phyloP scores from a whole-genome alignment of 2,888 invertebrate genomes.

The Phalera bucephala region DNA sequence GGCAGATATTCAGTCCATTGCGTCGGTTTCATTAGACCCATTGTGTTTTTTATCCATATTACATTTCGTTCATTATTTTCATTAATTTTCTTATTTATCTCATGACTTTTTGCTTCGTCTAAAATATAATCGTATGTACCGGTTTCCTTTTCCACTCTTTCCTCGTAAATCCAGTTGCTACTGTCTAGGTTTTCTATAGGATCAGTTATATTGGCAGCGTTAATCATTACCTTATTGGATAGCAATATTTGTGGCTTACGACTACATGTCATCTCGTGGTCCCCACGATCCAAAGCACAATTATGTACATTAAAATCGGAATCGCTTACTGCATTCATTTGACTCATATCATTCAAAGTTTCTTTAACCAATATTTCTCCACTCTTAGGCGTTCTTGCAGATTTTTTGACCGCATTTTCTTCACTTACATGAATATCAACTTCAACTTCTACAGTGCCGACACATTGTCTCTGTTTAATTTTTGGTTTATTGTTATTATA shows the following conservation, averaged over 20 bases:
- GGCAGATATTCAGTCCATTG: slow-evolving; percentile 48
- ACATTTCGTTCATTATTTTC: slow-evolving; percentile 10
- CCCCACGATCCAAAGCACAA: slow-evolving; percentile 16
- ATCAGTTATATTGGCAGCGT: slow-evolving; percentile 31
- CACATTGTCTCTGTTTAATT: slow-evolving; percentile 1
- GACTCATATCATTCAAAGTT: slow-evolving; percentile 3
- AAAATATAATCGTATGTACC: slow-evolving; percentile 18
- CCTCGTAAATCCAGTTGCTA: slow-evolving; percentile 43
- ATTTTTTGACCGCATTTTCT: slow-evolving; percentile 13
- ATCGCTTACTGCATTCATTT: slow-evolving; percentile 7
- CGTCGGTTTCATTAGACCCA: slow-evolving; percentile 46
- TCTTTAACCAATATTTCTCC: slow-evolving; percentile 4
- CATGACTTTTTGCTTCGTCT: slow-evolving; percentile 11
- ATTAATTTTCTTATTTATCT: slow-evolving; percentile 5
- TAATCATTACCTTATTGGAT: slow-evolving; percentile 7
- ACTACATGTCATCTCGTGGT: slow-evolving; percentile 14
- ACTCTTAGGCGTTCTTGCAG: slow-evolving; percentile 17
- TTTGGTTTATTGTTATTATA: not conserved
- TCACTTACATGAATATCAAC: slow-evolving; percentile 35
- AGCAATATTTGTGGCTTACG: slow-evolving; percentile 29
- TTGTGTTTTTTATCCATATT: slow-evolving; percentile 40
- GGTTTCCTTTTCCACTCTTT: slow-evolving; percentile 23
- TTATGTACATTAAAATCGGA: not conserved
- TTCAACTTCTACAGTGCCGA: slow-evolving; percentile 17
- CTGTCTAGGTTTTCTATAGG: slow-evolving; percentile 39